phyloP scores from a whole-genome alignment of 2,888 invertebrate genomes.

The Habrosyne pyritoides region DNA sequence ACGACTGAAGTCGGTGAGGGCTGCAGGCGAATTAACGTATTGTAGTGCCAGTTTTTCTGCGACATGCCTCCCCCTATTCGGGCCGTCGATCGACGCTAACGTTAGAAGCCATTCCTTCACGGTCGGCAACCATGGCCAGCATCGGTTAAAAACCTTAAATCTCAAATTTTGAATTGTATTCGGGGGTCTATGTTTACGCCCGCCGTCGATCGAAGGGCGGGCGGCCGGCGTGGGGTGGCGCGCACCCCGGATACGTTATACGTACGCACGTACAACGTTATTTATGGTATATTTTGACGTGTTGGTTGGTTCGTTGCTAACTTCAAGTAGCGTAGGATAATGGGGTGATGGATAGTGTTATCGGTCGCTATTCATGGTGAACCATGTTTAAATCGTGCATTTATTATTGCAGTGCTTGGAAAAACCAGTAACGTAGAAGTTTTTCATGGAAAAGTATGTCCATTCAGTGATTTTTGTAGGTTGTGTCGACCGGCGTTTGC shows the following conservation, averaged over 20 bases:
- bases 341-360: conserved; percentile 82
- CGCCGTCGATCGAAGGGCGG: conserved; percentile 54
- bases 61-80: conserved; percentile 34
- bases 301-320: conserved; percentile 69
- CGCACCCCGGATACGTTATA: conserved; percentile 56
- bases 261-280: conserved; percentile 60
- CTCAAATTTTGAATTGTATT: conserved; percentile 49
- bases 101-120: conserved; percentile 28
- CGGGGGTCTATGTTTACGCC: conserved; percentile 44
- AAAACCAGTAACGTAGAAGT: conserved; percentile 52
- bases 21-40: conserved; percentile 71
- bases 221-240: conserved; percentile 50
- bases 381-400: conserved; percentile 63
- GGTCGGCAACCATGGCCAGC: conserved; percentile 52
- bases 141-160: conserved; percentile 49
- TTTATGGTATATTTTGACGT: conserved; percentile 83
- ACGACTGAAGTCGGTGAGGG: conserved; percentile 61
- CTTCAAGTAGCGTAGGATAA: conserved; percentile 76
- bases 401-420: conserved; percentile 62
- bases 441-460: conserved; percentile 43
- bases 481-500: conserved; percentile 52
- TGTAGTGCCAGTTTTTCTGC: conserved; percentile 61
- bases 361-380: conserved; percentile 76
- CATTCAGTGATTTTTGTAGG: conserved; percentile 39
- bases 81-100: conserved; percentile 28